These are phyloP conservation scores for Rhopalosiphum nymphaeae DNA, from an alignment of 2,888 invertebrate genomes.

Conservation along the genomic window DNA sequence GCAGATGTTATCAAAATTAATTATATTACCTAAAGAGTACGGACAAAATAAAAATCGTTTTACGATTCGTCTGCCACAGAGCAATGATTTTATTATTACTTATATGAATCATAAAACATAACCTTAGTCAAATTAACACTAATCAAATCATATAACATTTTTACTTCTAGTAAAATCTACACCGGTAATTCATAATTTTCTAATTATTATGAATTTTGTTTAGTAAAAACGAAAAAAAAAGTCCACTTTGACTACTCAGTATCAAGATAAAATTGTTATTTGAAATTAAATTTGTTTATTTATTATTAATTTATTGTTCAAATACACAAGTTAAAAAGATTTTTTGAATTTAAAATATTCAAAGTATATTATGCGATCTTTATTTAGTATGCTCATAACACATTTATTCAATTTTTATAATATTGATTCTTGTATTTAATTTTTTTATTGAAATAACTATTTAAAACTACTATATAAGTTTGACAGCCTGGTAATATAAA, in stretches of 20 bases:
- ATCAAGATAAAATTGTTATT: neutral
- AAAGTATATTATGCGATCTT: no score
- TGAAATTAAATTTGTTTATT: neutral
- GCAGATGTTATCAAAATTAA: neutral
- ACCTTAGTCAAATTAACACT: conserved; percentile 12
- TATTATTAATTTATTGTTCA: neutral
- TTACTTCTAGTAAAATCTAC: neutral
- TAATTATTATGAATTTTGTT: neutral
- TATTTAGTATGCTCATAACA: neutral
- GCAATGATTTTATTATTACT: neutral
- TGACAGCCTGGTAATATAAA: neutral
- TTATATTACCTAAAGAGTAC: neutral
- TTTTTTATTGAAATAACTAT: neutral
- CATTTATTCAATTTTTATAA: neutral
- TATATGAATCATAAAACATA: conserved; percentile 8
- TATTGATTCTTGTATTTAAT: neutral
- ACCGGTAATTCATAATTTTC: neutral
- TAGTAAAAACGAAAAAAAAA: neutral
- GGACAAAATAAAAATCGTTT: neutral
- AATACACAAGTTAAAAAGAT: neutral
- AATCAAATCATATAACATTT: neutral
- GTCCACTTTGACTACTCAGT: neutral
- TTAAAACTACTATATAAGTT: neutral
- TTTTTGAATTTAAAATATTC: neutral
- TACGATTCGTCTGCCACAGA: neutral